Evolutionary conservation across 30 jellyfish, hydroid and myxozoan genomes (phyloP), one percentile per base, ranked within the genome.

Genomic region (Hydractinia symbiolongicarpus): DNA sequence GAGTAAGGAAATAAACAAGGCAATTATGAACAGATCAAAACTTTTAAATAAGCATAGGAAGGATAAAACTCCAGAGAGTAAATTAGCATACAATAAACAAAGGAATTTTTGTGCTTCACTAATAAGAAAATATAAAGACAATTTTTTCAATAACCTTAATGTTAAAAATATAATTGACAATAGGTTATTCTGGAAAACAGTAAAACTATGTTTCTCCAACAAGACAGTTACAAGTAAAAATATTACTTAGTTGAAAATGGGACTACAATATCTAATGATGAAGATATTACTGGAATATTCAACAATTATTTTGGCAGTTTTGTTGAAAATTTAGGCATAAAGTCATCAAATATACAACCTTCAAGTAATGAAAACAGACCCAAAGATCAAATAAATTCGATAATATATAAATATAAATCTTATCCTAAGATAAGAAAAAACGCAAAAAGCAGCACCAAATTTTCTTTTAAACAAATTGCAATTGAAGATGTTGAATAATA

Each of bases 1-100:
- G 85, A 77, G 30, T 58, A 21, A 56, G 20, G 49, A 19, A 21
- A 53, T 60, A 8, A n/a, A 50, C 5, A 77, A 77, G 44, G 85
- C 73, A 15, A 62, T 62, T 9, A 62, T 62, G 73, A 62, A 5
- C 5, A 62, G 73, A 9, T 62, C 73, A 9, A 5, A n/a, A n/a
- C n/a, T n/a, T n/a, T n/a, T n/a, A n/a, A n/a, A n/a, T n/a, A n/a
- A n/a, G n/a, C n/a, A n/a, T n/a, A n/a, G n/a, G n/a, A n/a, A n/a
- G n/a, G n/a, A n/a, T n/a, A n/a, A n/a, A n/a, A n/a, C n/a, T n/a
- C n/a, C n/a, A n/a, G n/a, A n/a, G n/a, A n/a, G n/a, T n/a, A n/a
- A n/a, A n/a, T n/a, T n/a, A n/a, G n/a, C n/a, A n/a, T n/a, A n/a
- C n/a, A n/a, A n/a, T n/a, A n/a, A n/a, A n/a, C n/a, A n/a, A n/a